phyloP scores from a whole-genome alignment of 2,113 vertebrate genomes.

The Benitochromis conjunctus region DNA sequence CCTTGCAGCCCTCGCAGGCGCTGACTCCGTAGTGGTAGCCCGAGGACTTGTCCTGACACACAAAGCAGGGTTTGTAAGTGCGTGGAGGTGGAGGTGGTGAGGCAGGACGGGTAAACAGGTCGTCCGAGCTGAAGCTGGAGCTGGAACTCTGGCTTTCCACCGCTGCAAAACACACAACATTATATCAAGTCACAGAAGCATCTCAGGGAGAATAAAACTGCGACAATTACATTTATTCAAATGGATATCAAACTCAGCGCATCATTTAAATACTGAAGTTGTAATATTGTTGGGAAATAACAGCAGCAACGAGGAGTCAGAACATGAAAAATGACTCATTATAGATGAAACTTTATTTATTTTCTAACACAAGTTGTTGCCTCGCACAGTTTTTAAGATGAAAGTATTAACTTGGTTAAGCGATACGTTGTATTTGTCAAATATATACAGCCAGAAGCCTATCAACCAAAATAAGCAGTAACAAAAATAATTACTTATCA shows the following conservation, averaged over 20 bases:
- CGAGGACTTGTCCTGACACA: slow-evolving; percentile 97
- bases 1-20: slow-evolving; percentile 98
- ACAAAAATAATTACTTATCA: neutral
- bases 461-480: neutral
- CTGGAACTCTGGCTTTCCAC: slow-evolving; percentile 90
- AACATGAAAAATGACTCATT: neutral
- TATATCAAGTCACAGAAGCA: neutral
- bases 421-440: neutral
- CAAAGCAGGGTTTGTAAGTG: slow-evolving; percentile 97
- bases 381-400: neutral
- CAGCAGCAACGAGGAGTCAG: neutral
- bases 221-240: fast-evolving
- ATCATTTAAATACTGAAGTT: neutral
- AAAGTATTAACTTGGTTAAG: neutral
- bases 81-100: slow-evolving; percentile 91
- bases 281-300: neutral
- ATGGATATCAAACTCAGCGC: neutral
- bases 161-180: slow-evolving; percentile 67
- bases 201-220: neutral
- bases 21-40: slow-evolving; percentile 99
- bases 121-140: slow-evolving; percentile 88
- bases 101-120: slow-evolving; percentile 85
- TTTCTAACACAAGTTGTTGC: neutral
- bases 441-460: neutral
- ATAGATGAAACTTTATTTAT: neutral